These are phyloP conservation scores for Emydocephalus ijimae DNA, from an alignment of 2,113 vertebrate genomes.

Conservation along the genomic window DNA sequence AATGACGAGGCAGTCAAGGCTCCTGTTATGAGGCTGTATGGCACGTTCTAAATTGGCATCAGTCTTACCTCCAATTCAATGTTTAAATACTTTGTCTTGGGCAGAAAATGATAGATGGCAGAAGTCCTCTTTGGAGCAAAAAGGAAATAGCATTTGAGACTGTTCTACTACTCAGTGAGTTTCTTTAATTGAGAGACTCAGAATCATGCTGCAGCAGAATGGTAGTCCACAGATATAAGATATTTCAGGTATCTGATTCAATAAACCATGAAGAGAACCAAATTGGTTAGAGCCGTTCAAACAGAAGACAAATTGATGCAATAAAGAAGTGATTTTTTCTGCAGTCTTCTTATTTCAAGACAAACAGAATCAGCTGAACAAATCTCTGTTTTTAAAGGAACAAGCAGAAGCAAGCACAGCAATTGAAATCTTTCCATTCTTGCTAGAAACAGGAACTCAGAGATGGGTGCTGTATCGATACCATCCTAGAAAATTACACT, in stretches of 20 bases:
- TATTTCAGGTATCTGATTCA: neutral
- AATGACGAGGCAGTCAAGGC: neutral
- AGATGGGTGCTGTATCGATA: constrained; percentile 17
- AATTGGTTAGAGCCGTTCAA: neutral
- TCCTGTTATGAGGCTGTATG: neutral
- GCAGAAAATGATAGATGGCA: neutral
- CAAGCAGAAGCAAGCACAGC: neutral
- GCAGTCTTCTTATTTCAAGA: neutral
- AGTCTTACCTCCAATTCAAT: neutral
- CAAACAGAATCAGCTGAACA: constrained; percentile 14
- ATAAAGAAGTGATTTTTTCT: constrained; percentile 3
- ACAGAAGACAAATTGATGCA: constrained; percentile 5
- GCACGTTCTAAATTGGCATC: neutral
- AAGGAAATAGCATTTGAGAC: neutral
- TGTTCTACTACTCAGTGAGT: neutral
- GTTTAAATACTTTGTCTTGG: neutral
- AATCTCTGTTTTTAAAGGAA: constrained; percentile 22
- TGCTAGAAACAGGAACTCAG: constrained; percentile 1
- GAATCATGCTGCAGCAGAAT: neutral
- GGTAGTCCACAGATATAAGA: neutral
- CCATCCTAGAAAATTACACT: neutral
- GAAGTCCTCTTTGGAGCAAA: neutral
- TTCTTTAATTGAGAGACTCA: neutral
- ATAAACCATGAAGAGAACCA: neutral
- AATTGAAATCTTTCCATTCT: neutral